These are phyloP conservation scores for Danionella dracula DNA, from an alignment of 2,797 vertebrate species.

Conservation along the genomic window DNA sequence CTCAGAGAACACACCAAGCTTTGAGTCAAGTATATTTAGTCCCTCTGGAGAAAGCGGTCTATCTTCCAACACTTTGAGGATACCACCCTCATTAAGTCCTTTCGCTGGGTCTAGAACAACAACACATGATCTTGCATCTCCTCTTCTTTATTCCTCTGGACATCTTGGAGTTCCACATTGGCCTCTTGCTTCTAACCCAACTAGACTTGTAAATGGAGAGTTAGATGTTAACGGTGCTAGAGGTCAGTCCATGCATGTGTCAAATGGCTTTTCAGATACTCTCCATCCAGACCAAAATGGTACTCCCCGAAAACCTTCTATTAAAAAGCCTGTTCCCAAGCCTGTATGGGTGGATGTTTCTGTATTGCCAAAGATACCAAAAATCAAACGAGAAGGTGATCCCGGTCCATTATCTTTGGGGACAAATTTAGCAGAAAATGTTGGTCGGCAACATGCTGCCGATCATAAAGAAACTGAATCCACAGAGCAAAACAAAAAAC, in stretches of 20 bases:
- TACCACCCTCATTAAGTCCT: conserved; percentile 41
- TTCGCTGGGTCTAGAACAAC: conserved; percentile 24
- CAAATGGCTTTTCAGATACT: conserved; percentile 16
- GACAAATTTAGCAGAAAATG: conserved; percentile 80
- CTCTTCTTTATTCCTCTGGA: conserved; percentile 14
- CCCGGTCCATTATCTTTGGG: too few relatives aligned
- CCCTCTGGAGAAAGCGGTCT: conserved; percentile 45
- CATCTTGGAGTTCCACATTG: not conserved
- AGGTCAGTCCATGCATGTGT: not conserved
- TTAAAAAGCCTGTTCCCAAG: conserved; percentile 61
- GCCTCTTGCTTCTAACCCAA: conserved; percentile 7
- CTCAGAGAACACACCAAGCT: conserved; percentile 38
- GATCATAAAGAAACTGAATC: conserved; percentile 50
- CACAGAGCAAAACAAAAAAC: conserved; percentile 52
- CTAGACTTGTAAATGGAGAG: conserved; percentile 33
- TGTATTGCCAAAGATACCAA: conserved; percentile 91
- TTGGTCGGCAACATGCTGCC: conserved; percentile 62
- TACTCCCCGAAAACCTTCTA: not conserved
- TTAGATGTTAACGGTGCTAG: conserved; percentile 29
- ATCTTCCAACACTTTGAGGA: conserved; percentile 39
- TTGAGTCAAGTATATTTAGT: conserved; percentile 52
- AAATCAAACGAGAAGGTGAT: conserved; percentile 77
- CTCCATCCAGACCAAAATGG: conserved; percentile 27
- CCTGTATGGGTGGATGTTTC: conserved; percentile 79
- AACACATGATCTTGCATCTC: not conserved